A percentile compares a stretch with the other conserved stretches of the same genome.
phyloP scores from a whole-genome alignment of 2,797 vertebrate genomes.

The Thaleichthys pacificus region DNA sequence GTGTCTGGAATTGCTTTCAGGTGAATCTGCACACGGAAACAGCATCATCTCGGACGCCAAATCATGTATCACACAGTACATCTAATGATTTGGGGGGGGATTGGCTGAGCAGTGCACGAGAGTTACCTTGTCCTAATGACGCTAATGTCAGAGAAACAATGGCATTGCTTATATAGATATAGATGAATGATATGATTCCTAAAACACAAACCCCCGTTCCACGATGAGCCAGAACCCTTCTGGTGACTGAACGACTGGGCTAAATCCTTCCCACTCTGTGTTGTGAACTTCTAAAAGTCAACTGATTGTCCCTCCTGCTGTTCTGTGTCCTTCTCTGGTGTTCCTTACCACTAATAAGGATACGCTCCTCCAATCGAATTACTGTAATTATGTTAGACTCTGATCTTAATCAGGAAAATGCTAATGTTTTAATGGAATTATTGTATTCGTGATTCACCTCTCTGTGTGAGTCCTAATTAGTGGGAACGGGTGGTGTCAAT shows the following conservation, averaged over 20 bases:
- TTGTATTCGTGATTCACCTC: slow-evolving; percentile 45
- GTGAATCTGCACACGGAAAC: background rate
- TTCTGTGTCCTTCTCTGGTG: slow-evolving; percentile 14
- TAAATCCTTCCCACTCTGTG: too few species aligned
- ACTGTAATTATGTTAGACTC: slow-evolving; percentile 47
- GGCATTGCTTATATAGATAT: background rate
- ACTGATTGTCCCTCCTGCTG: slow-evolving; percentile 20
- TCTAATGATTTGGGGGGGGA: background rate
- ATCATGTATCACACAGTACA: background rate
- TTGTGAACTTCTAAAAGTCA: slow-evolving; percentile 15
- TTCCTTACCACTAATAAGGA: slow-evolving; percentile 37
- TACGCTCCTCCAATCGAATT: slow-evolving; percentile 50
- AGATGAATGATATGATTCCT: background rate
- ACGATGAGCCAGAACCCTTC: background rate
- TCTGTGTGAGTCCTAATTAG: slow-evolving; percentile 48
- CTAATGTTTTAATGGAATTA: slow-evolving; percentile 59
- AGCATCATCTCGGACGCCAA: too few species aligned
- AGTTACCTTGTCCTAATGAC: too few species aligned
- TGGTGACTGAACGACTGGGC: background rate
- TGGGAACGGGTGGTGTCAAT: slow-evolving; percentile 36
- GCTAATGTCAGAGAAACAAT: background rate
- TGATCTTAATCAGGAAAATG: slow-evolving; percentile 49
- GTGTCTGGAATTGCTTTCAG: slow-evolving; percentile 28
- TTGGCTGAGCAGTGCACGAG: background rate
- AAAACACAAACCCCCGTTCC: background rate